Evolutionary conservation across 2,113 vertebrate genomes (phyloP).

Genomic region (Pyrgilauda ruficollis): DNA sequence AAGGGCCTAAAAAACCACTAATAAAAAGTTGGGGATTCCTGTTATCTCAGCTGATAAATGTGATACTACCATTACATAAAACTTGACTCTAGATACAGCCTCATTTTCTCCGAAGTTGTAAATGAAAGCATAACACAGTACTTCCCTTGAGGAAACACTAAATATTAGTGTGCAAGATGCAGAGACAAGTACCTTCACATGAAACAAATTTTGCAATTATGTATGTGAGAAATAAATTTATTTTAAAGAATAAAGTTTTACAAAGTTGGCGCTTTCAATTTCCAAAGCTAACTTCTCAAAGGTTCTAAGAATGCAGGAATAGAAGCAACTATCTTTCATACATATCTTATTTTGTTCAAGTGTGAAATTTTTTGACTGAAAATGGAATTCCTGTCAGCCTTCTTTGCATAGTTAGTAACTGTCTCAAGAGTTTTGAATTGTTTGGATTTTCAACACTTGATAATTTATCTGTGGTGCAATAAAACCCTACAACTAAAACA

Average conservation of each 20-base stretch:
- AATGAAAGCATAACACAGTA: accelerated
- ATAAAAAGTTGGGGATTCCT: background rate
- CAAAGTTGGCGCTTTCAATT: background rate
- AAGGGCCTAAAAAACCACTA: background rate
- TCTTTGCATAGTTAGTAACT: background rate
- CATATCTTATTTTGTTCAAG: background rate
- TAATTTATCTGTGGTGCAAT: background rate
- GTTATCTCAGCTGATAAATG: background rate
- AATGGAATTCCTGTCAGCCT: background rate
- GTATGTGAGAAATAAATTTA: background rate
- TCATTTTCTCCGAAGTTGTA: background rate
- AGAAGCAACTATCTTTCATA: background rate
- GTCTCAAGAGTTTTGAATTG: background rate
- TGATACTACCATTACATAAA: background rate
- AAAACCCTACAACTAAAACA: background rate
- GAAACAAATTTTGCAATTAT: background rate
- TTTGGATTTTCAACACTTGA: background rate
- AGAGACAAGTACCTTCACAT: background rate
- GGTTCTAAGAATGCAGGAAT: background rate
- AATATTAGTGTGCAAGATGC: background rate
- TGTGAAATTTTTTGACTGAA: background rate
- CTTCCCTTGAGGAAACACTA: background rate
- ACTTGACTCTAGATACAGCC: background rate
- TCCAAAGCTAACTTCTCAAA: background rate
- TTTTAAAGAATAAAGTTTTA: background rate